phyloP scores from a whole-genome alignment of 2,113 vertebrate genomes.

The Oreochromis spilurus region DNA sequence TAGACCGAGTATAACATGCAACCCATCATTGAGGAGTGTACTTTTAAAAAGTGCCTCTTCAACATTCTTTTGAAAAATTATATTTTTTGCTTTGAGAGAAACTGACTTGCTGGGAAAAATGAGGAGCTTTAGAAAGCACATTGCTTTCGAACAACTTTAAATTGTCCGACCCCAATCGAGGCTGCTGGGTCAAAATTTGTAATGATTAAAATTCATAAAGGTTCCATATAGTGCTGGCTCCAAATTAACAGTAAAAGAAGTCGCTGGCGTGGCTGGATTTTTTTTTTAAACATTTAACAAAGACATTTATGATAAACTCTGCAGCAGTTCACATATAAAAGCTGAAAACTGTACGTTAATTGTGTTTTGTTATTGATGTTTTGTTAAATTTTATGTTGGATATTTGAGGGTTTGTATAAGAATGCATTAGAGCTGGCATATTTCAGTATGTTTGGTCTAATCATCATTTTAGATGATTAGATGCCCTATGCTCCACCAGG shows the following conservation, averaged over 20 bases:
- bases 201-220: neutral
- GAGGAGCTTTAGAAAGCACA: neutral
- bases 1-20: neutral
- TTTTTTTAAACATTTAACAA: neutral
- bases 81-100: neutral
- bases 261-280: neutral
- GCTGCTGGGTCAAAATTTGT: neutral
- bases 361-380: neutral
- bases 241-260: neutral
- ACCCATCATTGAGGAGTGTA: neutral
- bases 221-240: neutral
- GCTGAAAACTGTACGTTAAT: neutral
- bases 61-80: neutral
- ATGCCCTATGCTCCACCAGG: no score
- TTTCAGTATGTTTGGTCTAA: neutral
- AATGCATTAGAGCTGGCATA: neutral
- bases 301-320: neutral
- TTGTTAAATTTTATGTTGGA: neutral
- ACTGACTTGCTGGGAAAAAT: neutral
- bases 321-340: neutral
- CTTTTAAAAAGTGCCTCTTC: neutral
- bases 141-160: neutral
- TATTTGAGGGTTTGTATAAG: neutral
- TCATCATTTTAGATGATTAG: neutral
- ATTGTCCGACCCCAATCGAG: neutral